Evolutionary conservation across 1,140 invertebrate genomes (phyloP).

Genomic region (Calliphora vicina): DNA sequence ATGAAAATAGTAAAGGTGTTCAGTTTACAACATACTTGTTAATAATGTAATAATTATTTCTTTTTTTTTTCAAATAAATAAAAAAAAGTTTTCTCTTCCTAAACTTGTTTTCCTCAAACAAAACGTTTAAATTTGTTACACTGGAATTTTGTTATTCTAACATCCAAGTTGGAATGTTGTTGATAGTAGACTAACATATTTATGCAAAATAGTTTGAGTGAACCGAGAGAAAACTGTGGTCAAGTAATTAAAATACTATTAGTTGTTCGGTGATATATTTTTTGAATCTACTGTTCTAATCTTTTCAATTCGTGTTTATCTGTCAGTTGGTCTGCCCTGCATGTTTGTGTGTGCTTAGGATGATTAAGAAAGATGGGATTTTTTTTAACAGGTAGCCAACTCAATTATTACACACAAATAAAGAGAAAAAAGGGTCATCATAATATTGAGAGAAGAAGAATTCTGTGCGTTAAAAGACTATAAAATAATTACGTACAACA

Average conservation of each 20-base stretch:
- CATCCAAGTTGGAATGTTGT: background rate
- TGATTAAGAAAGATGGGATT: background rate
- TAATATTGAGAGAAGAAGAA: background rate
- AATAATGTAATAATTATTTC: background rate
- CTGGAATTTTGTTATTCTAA: background rate
- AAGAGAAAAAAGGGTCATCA: background rate
- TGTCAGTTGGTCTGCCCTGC: background rate
- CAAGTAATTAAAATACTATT: background rate
- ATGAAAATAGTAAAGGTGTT: background rate
- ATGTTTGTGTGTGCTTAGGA: background rate
- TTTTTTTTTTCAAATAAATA: background rate
- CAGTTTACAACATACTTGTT: background rate
- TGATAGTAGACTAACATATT: background rate
- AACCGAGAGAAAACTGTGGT: background rate
- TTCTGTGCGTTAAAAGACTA: background rate
- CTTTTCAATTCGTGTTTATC: background rate
- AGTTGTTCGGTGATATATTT: background rate
- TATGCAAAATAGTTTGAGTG: background rate
- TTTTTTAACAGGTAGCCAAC: background rate
- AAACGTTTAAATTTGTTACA: background rate
- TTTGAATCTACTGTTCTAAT: background rate
- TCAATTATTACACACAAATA: background rate
- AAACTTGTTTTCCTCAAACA: background rate
- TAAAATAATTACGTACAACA: slow-evolving; percentile 1
- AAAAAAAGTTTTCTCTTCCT: background rate